Conservation (phyloP, 2,797 vertebrate species). For the Pyrocephalus nanus region DNA sequence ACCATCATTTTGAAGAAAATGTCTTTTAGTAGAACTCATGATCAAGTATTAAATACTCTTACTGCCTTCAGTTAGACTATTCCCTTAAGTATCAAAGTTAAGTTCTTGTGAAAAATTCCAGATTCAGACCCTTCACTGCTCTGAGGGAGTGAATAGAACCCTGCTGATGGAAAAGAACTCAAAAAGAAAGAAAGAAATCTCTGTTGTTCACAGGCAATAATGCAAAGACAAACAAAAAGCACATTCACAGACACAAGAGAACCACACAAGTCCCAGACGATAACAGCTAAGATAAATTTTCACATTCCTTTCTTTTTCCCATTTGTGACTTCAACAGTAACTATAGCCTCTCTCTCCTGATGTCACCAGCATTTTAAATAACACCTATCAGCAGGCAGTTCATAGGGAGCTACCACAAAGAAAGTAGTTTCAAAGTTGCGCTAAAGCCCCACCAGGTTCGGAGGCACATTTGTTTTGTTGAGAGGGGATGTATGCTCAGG, state of each 20-base stretch:
- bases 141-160: neutral
- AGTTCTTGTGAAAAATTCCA: neutral
- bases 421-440: neutral
- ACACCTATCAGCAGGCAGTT: neutral
- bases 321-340: neutral
- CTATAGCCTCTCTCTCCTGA: neutral
- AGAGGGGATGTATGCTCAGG: neutral
- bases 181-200: neutral
- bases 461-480: neutral
- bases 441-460: neutral
- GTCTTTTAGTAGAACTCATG: neutral
- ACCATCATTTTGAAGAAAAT: neutral
- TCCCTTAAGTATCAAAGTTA: neutral
- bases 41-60: neutral
- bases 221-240: slow-evolving; percentile 27
- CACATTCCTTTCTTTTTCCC: neutral
- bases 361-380: neutral
- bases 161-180: neutral
- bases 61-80: neutral
- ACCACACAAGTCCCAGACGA: accelerated
- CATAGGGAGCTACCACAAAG: neutral
- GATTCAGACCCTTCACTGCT: neutral
- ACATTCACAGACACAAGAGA: neutral
- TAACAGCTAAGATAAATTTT: neutral
- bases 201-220: neutral